phyloP scores from a whole-genome alignment of 1,140 invertebrate genomes.

The Musca domestica region DNA sequence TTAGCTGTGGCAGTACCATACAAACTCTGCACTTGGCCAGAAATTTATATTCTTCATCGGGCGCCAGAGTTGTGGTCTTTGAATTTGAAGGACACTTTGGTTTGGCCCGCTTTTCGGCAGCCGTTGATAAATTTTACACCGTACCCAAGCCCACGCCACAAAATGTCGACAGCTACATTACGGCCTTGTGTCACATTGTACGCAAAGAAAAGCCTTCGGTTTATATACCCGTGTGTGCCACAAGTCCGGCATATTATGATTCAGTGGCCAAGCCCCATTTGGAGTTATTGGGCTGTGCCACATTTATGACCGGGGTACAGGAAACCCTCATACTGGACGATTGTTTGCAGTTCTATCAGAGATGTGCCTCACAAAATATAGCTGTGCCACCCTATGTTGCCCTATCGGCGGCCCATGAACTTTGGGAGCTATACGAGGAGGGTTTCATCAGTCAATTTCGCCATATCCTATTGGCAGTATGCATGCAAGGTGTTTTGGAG shows the following conservation, averaged over 20 bases:
- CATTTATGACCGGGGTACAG: constrained; percentile 69
- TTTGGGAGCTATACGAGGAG: constrained; percentile 67
- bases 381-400: constrained; percentile 65
- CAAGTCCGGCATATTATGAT: constrained; percentile 74
- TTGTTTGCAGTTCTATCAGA: constrained; percentile 66
- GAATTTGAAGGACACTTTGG: constrained; percentile 75
- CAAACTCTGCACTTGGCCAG: constrained; percentile 75
- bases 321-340: constrained; percentile 73
- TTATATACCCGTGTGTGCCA: constrained; percentile 73
- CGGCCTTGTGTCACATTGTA: constrained; percentile 71
- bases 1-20: constrained; percentile 79
- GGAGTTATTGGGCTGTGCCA: constrained; percentile 72
- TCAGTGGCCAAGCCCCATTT: constrained; percentile 74
- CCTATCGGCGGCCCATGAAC: constrained; percentile 65
- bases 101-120: constrained; percentile 71
- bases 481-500: constrained; percentile 68
- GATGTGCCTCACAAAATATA: constrained; percentile 64
- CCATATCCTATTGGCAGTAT: constrained; percentile 70
- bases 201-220: constrained; percentile 68
- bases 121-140: constrained; percentile 73
- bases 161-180: constrained; percentile 68
- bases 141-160: constrained; percentile 67
- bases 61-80: constrained; percentile 73
- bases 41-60: constrained; percentile 71
- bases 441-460: constrained; percentile 64